Evolutionary conservation across 2,113 vertebrate species (phyloP).

Genomic region (Hirundichthys speculiger): DNA sequence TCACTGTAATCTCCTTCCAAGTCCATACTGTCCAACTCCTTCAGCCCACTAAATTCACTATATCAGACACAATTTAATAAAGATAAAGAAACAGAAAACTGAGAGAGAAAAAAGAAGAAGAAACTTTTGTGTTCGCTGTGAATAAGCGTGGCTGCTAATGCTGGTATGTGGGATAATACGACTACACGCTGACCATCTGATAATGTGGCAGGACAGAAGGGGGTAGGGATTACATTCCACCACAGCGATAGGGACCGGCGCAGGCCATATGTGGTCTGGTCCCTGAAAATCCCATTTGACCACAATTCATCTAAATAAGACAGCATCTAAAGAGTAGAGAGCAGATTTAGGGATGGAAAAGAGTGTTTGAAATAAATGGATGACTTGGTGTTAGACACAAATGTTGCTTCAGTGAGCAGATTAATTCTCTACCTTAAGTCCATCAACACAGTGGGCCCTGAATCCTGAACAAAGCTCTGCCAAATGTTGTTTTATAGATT

Average conservation of each 20-base stretch:
- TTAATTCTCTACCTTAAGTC: slow-evolving; percentile 67
- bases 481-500: slow-evolving; percentile 62
- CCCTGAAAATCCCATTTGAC: slow-evolving; percentile 69
- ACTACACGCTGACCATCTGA: slow-evolving; percentile 59
- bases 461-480: slow-evolving; percentile 40
- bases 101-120: slow-evolving; percentile 1
- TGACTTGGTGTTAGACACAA: slow-evolving; percentile 51
- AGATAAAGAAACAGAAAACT: slow-evolving; percentile 36
- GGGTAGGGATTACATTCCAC: slow-evolving; percentile 51
- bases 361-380: slow-evolving; percentile 61
- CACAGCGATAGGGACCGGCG: slow-evolving; percentile 47
- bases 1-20: slow-evolving; percentile 65
- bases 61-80: slow-evolving; percentile 24
- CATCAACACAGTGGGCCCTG: slow-evolving; percentile 42
- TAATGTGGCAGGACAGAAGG: slow-evolving; percentile 52
- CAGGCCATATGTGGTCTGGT: slow-evolving; percentile 64
- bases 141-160: slow-evolving; percentile 17
- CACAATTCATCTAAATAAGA: slow-evolving; percentile 47
- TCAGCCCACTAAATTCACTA: slow-evolving; percentile 45
- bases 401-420: slow-evolving; percentile 51
- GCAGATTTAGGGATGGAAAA: slow-evolving; percentile 30
- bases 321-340: slow-evolving; percentile 32
- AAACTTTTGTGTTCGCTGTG: slow-evolving; percentile 12
- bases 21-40: slow-evolving; percentile 49
- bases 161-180: slow-evolving; percentile 35